Evolutionary conservation across 2,888 invertebrate species (phyloP).

Genomic region (Antitype chi): DNA sequence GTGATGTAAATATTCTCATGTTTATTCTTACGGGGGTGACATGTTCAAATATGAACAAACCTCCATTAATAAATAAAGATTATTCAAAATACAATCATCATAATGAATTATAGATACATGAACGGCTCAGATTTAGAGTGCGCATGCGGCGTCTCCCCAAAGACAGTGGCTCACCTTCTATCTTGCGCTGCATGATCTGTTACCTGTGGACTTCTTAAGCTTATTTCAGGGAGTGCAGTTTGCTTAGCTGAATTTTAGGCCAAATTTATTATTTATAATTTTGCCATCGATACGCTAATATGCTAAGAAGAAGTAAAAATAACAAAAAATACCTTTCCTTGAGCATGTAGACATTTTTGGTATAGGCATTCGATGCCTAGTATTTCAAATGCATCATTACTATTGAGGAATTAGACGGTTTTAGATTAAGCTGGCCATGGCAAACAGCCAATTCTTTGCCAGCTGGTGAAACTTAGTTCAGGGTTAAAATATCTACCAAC

Average conservation of each 20-base stretch:
- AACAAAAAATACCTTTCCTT: background rate
- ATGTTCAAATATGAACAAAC: too few species aligned
- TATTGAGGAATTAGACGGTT: slow-evolving; percentile 10
- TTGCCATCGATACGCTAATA: background rate
- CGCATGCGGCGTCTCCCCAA: background rate
- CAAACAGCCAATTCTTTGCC: slow-evolving; percentile 1
- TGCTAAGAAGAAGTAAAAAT: background rate
- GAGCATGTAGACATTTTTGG: background rate
- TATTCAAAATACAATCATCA: too few species aligned
- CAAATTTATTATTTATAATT: background rate
- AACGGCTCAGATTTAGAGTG: background rate
- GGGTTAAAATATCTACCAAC: background rate
- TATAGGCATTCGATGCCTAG: background rate
- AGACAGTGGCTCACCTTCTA: background rate
- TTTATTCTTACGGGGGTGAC: too few species aligned
- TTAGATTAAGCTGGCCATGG: slow-evolving; percentile 14
- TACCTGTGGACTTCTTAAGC: background rate
- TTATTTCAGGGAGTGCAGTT: background rate
- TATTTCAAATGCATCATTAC: slow-evolving; percentile 7
- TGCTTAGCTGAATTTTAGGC: background rate
- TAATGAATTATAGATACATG: too few species aligned
- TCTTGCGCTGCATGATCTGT: background rate
- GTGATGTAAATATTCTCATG: too few species aligned
- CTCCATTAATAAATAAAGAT: too few species aligned
- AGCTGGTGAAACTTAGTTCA: slow-evolving; percentile 3